Base-by-base conservation (phyloP, 2,888 invertebrate genomes). In the Elmis aenea region DNA sequence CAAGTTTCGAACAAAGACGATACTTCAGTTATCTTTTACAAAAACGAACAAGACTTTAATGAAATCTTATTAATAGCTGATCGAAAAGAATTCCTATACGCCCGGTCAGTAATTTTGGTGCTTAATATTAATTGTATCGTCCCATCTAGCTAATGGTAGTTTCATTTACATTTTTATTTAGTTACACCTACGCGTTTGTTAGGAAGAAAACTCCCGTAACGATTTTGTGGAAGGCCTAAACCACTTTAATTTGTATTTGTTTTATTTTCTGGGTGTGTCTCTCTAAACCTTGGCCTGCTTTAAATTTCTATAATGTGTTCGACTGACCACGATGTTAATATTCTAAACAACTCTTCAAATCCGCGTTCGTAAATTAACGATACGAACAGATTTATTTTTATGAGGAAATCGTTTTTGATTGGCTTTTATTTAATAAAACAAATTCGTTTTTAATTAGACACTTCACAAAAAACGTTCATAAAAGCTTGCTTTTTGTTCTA, bases 321-420 rank as follows among this genome's bases (percentile, higher is more conserved):
- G 37, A 37, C 35, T 37, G 31, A 37, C 37, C 37, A 37, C 37
- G 13, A 35, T 35, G 29, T 35, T 35, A 24, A 30, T 25, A 26
- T 31, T 37, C 21, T 31, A 25, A 20, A 37, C 21, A 26, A 33
- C 13, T 34, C 14, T 14, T 13, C 21, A 21, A 29, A 16, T 29
- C 37, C 37, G 37, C 36, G 30, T n/a, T n/a, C 18, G 5, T 18
- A 8, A 5, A 18, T 18, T 8, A 18, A 6, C 8, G 5, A 18
- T 18, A 5, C 8, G 5, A 18, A 18, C 18, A 18, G 18, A 18
- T 18, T 18, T 18, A 6, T 18, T 18, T 18, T 8, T 18, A 5
- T 8, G 8, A 18, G 18, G 18, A 5, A 18, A 18, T 18, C 5
- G 8, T 18, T 18, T 6, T 18, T 18, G 18, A 18, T 18, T 6